Evolutionary conservation across 2,113 vertebrate genomes (phyloP), one percentile per base, ranked within the genome.

Genomic region (Heterocephalus glaber): DNA sequence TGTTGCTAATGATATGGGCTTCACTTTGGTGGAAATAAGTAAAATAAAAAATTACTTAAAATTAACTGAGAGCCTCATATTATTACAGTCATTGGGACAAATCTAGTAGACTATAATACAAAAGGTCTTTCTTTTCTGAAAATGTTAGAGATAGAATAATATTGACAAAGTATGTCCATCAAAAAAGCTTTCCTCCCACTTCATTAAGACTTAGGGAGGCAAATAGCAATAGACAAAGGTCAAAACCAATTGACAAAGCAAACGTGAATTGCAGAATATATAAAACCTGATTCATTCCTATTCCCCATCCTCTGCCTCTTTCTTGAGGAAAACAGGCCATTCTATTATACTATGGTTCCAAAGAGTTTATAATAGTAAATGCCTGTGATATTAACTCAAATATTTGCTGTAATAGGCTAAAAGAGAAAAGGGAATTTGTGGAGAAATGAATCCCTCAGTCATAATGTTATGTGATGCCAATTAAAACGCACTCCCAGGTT

Each of bases 401-500:
- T 52, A 93, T 93, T 98, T 76, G 14, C 97, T 54, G 49, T 97
- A 96, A 95, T 90, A 89, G 33, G 33, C 44, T 95, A 52, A 97
- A 94, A 92, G 41, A 79, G 19, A 10, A 68, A 68, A 88, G 47
- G 35, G 19, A 61, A 74, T 92, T 96, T 92, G 49, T 47, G 30
- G 47, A 90, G 74, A 35, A 83, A 92, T 97, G 94, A 97, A 97
- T 61, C 52, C 66, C 60, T 96, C 79, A 97, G 87, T 97, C 77
- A 91, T 96, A 93, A 97, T 96, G 85, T 92, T 90, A 95, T 96
- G 88, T 93, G 90, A 96, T 79, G 77, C 76, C 87, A 98, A 98
- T 98, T 98, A 98, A 98, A 98, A 97, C 95, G 17, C 24, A 97
- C 88, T 98, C 94, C 96, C 93, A 92, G 84, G 72, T 89, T 96